Evolutionary conservation across 2,888 invertebrate species (phyloP), one percentile per base, ranked within the genome.

Genomic region (Dioctria rufipes): DNA sequence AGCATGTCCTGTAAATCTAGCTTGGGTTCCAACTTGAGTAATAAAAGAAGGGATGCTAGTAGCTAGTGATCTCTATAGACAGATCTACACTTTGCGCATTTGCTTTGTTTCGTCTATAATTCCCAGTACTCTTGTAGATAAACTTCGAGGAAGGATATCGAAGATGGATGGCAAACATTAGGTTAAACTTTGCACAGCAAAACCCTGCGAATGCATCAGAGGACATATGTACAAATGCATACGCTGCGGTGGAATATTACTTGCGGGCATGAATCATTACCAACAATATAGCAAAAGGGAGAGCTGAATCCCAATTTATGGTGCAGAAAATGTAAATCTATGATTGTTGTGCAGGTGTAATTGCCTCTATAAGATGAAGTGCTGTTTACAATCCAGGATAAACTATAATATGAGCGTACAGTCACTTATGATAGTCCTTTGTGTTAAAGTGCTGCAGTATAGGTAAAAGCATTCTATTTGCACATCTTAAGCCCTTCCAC

Each of bases 261-360:
- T 58, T 73, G 51, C 5, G 25, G 40, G 40, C 13, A 60, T 73
- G 73, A 73, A 73, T 73, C 60, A 60, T 54, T 73, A 43, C 60
- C 9, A 58, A 60, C 58, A 58, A 73, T 25, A 25, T 58, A 42
- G 58, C 42, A 58, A 51, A 54, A 73, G 58, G 25, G 13, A 58
- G 58, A 42, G 42, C 51, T 58, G 58, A 58, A 73, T 73, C 42
- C 58, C 60, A 42, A 73, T 73, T 73, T 73, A 73, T 73, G 73
- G 60, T 58, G 40, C 54, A 58, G n/a, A 58, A n/a, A 73, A 73
- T 60, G 60, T 25, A 43, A 73, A 60, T 73, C 73, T 73, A 60
- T 60, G 60, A 73, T 73, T 73, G 73, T 73, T 73, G 73, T 73
- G 73, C 73, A 73, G 73, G 73, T 58, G 73, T 73, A 73, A 73